These are phyloP conservation scores for Drosophila cracens DNA, from an alignment of 2,888 invertebrate genomes.

Conservation along the genomic window DNA sequence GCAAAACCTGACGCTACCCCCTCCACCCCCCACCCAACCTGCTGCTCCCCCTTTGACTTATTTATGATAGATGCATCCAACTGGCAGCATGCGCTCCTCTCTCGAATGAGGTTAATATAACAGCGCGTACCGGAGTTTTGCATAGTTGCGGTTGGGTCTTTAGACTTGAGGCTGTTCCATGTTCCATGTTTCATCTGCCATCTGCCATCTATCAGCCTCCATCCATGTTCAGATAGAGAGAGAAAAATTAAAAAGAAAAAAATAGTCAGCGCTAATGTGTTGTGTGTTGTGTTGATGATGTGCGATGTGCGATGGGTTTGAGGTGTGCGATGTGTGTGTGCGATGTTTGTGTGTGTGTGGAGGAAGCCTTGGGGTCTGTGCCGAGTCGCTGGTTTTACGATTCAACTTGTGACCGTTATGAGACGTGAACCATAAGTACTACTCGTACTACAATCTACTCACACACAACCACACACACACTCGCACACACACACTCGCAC, in stretches of 20 bases:
- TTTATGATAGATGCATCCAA: constrained; percentile 23
- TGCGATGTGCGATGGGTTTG: constrained; percentile 53
- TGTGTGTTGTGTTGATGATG: constrained; percentile 46
- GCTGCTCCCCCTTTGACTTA: neutral
- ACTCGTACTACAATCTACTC: constrained; percentile 15
- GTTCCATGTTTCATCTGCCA: neutral
- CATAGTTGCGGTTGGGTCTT: constrained; percentile 69
- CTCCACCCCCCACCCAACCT: neutral
- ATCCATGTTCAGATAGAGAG: constrained; percentile 15
- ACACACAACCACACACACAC: constrained; percentile 26
- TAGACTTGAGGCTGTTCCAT: constrained; percentile 25
- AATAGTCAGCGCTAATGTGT: constrained; percentile 43
- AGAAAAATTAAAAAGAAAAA: constrained; percentile 22
- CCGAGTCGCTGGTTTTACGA: constrained; percentile 66
- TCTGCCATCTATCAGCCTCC: constrained; percentile 19
- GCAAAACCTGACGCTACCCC: constrained; percentile 6
- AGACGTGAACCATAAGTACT: constrained; percentile 41
- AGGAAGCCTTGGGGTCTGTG: constrained; percentile 66
- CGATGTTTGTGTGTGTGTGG: constrained; percentile 14
- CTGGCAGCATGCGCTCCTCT: constrained; percentile 35
- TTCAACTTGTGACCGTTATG: constrained; percentile 68
- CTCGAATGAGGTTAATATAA: constrained; percentile 75
- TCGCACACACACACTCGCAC: neutral
- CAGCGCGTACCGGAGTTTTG: constrained; percentile 60
- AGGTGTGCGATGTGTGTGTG: constrained; percentile 40